Evolutionary conservation across 2,888 invertebrate species (phyloP).

Genomic region (Brenthis ino): DNA sequence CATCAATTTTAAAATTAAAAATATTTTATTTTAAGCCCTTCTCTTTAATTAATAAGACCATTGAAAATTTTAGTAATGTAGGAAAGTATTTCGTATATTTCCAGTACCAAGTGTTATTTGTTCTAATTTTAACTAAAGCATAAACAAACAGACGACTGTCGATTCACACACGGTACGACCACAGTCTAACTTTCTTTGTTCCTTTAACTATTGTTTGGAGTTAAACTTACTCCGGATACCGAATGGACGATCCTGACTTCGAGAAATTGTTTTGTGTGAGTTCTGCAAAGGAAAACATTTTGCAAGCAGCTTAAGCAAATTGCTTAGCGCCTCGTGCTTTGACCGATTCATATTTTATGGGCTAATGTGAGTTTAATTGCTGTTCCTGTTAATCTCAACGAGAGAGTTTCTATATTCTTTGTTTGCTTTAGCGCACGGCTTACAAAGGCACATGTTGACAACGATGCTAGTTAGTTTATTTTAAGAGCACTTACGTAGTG

Average conservation of each 20-base stretch:
- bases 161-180: conserved; percentile 58
- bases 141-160: conserved; percentile 51
- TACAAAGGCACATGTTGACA: conserved; percentile 26
- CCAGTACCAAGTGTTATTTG: neutral
- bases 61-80: too few relatives aligned
- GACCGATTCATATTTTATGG: conserved; percentile 62
- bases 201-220: conserved; percentile 75
- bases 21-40: too few relatives aligned
- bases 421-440: conserved; percentile 25
- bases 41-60: too few relatives aligned
- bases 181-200: conserved; percentile 74
- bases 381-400: conserved; percentile 34
- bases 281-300: conserved; percentile 78
- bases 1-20: too few relatives aligned
- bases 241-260: conserved; percentile 71
- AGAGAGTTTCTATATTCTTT: conserved; percentile 26
- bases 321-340: conserved; percentile 55
- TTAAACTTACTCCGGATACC: conserved; percentile 70
- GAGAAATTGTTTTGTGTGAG: conserved; percentile 78
- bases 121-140: conserved; percentile 43
- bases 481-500: too few relatives aligned
- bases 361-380: conserved; percentile 62
- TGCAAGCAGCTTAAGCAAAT: conserved; percentile 75
- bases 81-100: neutral
- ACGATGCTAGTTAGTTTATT: conserved; percentile 5